Evolutionary conservation across 2,113 vertebrate species (phyloP).

Genomic region (Syrmaticus mikado): DNA sequence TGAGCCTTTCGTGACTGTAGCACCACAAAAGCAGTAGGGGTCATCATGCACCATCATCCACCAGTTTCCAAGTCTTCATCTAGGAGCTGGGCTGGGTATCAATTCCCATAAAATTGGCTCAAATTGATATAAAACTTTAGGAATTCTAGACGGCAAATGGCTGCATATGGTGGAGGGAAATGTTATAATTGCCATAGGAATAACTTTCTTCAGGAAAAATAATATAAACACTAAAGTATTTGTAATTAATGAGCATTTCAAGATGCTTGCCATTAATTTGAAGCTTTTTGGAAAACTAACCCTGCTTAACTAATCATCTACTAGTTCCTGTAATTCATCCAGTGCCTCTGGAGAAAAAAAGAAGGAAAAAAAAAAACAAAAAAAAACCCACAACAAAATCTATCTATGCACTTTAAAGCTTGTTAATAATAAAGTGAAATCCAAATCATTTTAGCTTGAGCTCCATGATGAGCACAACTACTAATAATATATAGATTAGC

Average conservation of each 20-base stretch:
- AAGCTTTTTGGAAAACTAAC: constrained; percentile 58
- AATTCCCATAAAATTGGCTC: neutral
- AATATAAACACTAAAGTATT: constrained; percentile 43
- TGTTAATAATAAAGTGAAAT: constrained; percentile 11
- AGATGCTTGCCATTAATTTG: constrained; percentile 50
- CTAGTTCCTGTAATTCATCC: neutral
- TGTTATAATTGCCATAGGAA: neutral
- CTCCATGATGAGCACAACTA: neutral
- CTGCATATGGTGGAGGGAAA: neutral
- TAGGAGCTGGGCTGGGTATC: neutral
- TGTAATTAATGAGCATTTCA: constrained; percentile 68
- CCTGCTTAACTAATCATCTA: constrained; percentile 41
- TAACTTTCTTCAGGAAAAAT: constrained; percentile 36
- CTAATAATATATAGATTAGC: neutral
- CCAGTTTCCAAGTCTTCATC: neutral
- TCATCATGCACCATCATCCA: constrained; percentile 52
- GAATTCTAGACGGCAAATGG: constrained; percentile 51
- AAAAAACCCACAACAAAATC: neutral
- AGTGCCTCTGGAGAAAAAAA: neutral
- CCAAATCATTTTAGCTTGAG: constrained; percentile 2
- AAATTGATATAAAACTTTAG: neutral
- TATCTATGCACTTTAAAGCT: constrained; percentile 14
- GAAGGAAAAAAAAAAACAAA: neutral
- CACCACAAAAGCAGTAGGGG: constrained; percentile 67
- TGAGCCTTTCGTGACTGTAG: neutral